Conservation (phyloP, 2,888 invertebrate species). For the Pollenia labialis region DNA sequence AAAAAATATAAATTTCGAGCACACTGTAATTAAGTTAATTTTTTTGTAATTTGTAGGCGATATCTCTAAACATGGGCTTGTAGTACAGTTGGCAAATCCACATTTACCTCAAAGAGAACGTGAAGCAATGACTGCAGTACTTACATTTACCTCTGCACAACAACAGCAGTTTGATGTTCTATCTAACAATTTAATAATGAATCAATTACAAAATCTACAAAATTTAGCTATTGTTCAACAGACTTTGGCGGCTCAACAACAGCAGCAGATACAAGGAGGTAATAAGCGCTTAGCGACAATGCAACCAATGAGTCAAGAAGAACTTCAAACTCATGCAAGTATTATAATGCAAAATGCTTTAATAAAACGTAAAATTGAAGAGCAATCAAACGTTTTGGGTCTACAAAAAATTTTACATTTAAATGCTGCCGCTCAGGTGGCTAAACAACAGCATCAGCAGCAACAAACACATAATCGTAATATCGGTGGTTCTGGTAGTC, state of each 20-base stretch:
- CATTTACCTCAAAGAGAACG: conserved; percentile 80
- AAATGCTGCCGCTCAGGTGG: conserved; percentile 75
- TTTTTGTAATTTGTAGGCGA: conserved; percentile 76
- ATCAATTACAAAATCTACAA: conserved; percentile 82
- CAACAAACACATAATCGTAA: conserved; percentile 62
- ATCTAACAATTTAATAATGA: conserved; percentile 80
- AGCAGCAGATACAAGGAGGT: conserved; percentile 4
- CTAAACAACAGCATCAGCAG: conserved; percentile 74
- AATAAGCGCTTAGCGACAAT: conserved; percentile 57
- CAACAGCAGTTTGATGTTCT: conserved; percentile 81
- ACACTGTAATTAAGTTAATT: no score
- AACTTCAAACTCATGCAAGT: conserved; percentile 81
- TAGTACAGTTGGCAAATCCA: conserved; percentile 82
- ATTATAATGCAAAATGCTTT: conserved; percentile 83
- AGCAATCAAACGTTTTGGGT: conserved; percentile 78
- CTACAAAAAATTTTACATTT: conserved; percentile 80
- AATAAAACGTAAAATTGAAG: conserved; percentile 82
- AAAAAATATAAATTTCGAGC: no score
- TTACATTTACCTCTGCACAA: conserved; percentile 82
- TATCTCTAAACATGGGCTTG: conserved; percentile 82
- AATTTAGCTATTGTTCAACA: conserved; percentile 82
- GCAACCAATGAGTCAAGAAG: conserved; percentile 79
- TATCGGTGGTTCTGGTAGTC: conserved; percentile 58
- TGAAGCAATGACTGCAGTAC: conserved; percentile 82
- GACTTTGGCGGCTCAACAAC: conserved; percentile 78